A percentile compares a stretch with the other conserved stretches of the same genome.
Conservation (phyloP, 2,888 invertebrate species). For the Drosophila flavopinicola region DNA sequence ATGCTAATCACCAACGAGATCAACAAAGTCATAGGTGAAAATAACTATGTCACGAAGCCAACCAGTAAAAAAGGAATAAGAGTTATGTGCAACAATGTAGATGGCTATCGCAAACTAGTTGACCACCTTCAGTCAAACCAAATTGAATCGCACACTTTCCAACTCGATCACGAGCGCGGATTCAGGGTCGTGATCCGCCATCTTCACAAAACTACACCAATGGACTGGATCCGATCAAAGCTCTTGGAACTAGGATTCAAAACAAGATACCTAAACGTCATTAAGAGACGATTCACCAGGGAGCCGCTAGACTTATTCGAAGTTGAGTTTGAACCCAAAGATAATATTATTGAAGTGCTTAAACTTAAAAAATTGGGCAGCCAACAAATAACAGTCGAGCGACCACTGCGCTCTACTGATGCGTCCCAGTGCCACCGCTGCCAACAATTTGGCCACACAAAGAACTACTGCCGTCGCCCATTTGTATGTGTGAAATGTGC, state of each 20-base stretch:
- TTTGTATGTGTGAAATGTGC: conserved; percentile 1
- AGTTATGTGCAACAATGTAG: background rate
- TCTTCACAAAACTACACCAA: background rate
- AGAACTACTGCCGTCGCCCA: background rate
- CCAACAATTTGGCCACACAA: background rate
- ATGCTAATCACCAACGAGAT: too few relatives aligned
- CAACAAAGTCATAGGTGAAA: too few relatives aligned
- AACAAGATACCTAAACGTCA: background rate
- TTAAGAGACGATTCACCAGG: background rate
- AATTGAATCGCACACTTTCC: background rate
- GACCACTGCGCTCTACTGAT: background rate
- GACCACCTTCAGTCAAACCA: background rate
- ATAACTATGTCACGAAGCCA: too few relatives aligned
- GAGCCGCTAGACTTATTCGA: background rate
- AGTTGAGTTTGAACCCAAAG: background rate
- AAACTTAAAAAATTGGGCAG: background rate
- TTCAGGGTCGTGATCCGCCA: background rate
- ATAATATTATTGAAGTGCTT: background rate
- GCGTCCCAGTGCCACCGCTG: background rate
- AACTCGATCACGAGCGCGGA: background rate
- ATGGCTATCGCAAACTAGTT: background rate
- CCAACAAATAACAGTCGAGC: background rate
- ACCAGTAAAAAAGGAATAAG: background rate
- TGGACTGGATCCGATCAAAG: background rate
- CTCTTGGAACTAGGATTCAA: background rate